phyloP scores from a whole-genome alignment of 2,797 vertebrate genomes.

The Pangasius macronema region DNA sequence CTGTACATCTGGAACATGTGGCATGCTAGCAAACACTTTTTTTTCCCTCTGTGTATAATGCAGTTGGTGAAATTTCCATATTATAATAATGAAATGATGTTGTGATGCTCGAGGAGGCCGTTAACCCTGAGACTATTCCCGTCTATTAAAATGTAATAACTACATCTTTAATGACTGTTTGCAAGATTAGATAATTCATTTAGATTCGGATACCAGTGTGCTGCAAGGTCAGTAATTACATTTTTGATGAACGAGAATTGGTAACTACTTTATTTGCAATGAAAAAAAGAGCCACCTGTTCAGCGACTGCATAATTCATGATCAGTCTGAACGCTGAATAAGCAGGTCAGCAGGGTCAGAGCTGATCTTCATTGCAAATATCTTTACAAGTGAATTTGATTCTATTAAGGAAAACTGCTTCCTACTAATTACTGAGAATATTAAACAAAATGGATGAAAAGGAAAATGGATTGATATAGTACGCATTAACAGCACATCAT shows the following conservation, averaged over 20 bases:
- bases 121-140: not conserved
- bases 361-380: not conserved
- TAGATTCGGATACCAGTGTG: not conserved
- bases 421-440: not conserved
- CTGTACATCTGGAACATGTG: slow-evolving; percentile 17
- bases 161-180: not conserved
- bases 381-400: not conserved
- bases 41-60: not conserved
- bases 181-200: not conserved
- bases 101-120: not conserved
- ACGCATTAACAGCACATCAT: too few species aligned
- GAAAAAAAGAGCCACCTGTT: slow-evolving; percentile 10
- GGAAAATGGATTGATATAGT: not conserved
- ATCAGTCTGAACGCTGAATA: not conserved
- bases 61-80: not conserved
- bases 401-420: not conserved
- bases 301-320: not conserved
- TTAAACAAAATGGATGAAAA: not conserved
- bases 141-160: not conserved
- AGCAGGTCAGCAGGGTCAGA: not conserved
- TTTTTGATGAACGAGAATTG: not conserved
- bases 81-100: not conserved
- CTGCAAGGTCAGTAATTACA: not conserved
- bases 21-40: not conserved
- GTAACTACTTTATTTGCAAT: not conserved